These are phyloP conservation scores for Trachurus trachurus DNA, from an alignment of 2,797 vertebrate species.

Conservation along the genomic window DNA sequence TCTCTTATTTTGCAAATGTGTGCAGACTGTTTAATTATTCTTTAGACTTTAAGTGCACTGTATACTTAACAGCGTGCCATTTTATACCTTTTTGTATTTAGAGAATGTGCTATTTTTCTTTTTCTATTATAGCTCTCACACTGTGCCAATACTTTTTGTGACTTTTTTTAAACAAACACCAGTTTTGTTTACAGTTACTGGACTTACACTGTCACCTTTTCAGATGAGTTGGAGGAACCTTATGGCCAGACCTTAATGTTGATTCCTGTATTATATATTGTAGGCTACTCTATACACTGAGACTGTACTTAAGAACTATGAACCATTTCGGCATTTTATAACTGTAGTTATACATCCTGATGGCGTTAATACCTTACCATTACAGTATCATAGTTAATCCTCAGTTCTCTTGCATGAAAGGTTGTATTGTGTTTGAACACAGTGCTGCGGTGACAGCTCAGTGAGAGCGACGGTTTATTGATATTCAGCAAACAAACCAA, in stretches of 20 bases:
- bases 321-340: neutral
- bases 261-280: neutral
- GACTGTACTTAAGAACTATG: neutral
- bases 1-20: neutral
- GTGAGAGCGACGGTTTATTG: neutral
- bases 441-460: neutral
- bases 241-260: neutral
- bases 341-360: neutral
- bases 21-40: neutral
- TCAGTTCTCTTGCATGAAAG: neutral
- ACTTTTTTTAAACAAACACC: neutral
- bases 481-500: neutral
- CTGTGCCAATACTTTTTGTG: constrained; percentile 8
- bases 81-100: neutral
- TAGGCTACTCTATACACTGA: neutral
- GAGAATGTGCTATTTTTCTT: neutral
- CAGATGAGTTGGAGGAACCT: neutral
- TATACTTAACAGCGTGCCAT: neutral
- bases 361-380: neutral
- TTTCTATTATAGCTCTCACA: neutral
- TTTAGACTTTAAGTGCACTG: neutral
- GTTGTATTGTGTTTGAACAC: neutral
- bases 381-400: neutral
- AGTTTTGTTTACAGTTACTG: constrained; percentile 10
- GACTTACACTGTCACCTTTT: constrained; percentile 6